Conservation (phyloP, 2,888 invertebrate species). For the Arctia plantaginis region DNA sequence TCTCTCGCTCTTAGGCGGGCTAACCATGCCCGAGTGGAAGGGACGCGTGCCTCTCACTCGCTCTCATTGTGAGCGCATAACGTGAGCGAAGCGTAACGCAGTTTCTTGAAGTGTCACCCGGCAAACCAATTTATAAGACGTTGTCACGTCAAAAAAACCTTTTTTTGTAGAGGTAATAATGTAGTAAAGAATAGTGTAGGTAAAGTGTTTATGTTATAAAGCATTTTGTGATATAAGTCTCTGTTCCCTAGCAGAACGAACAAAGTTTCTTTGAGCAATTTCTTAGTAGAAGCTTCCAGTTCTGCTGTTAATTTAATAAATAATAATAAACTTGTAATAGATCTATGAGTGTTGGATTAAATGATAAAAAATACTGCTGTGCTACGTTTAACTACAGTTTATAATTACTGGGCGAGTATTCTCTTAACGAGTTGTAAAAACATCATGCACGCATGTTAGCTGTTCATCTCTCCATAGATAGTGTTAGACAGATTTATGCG, state of each 20-base stretch:
- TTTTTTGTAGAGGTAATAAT: too few species aligned
- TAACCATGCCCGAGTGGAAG: too few species aligned
- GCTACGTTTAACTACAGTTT: constrained; percentile 58
- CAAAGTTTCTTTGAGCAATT: constrained; percentile 53
- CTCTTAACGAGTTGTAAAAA: constrained; percentile 64
- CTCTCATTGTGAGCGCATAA: too few species aligned
- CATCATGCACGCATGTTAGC: constrained; percentile 60
- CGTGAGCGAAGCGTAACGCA: too few species aligned
- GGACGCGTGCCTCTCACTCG: too few species aligned
- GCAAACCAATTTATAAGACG: too few species aligned
- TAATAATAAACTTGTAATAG: constrained; percentile 57
- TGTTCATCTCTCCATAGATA: constrained; percentile 64
- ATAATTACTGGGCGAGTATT: constrained; percentile 68
- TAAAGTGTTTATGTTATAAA: too few species aligned
- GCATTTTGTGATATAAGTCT: constrained; percentile 8
- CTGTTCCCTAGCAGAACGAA: constrained; percentile 18
- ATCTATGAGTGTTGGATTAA: constrained; percentile 59
- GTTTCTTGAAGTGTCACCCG: too few species aligned
- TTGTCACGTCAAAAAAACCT: too few species aligned
- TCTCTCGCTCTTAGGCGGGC: too few species aligned
- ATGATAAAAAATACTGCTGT: constrained; percentile 53
- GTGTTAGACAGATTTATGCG: constrained; percentile 57
- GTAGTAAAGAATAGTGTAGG: too few species aligned
- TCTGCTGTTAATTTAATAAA: constrained; percentile 57
- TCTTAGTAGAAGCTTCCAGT: constrained; percentile 48